These are phyloP conservation scores for Parapristionchus giblindavisi DNA, from an alignment of 2,888 invertebrate genomes.

Conservation along the genomic window DNA sequence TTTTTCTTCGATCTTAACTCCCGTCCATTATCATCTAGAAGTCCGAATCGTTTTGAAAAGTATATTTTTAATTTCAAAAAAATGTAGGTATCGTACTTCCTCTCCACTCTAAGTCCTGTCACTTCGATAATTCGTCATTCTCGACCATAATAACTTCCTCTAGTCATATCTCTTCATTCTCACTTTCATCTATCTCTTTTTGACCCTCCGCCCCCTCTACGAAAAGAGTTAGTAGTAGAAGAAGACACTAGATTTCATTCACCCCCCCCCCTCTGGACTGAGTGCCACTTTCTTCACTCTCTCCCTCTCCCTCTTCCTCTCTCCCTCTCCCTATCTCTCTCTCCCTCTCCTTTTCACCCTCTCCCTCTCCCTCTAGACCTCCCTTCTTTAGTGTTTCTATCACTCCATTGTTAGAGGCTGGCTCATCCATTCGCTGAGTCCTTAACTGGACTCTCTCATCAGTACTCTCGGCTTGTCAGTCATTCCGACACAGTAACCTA, in stretches of 20 bases:
- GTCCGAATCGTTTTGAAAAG: too few species aligned
- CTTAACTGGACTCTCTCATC: neutral
- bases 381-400: neutral
- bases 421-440: constrained; percentile 12
- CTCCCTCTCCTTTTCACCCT: constrained; percentile 28
- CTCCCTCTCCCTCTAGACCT: neutral
- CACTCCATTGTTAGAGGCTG: constrained; percentile 32
- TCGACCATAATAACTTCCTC: neutral
- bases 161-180: constrained; percentile 26
- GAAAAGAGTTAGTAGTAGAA: constrained; percentile 29
- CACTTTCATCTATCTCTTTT: neutral
- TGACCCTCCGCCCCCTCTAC: constrained; percentile 15
- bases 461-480: neutral
- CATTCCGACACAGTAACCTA: constrained; percentile 8
- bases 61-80: too few species aligned
- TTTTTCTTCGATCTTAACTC: too few species aligned
- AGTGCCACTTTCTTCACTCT: constrained; percentile 28
- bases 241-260: constrained; percentile 35
- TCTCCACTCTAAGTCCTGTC: constrained; percentile 8
- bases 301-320: neutral
- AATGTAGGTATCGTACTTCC: too few species aligned
- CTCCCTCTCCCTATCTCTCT: neutral
- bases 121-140: neutral
- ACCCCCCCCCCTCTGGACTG: constrained; percentile 21
- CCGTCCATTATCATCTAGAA: too few species aligned